Evolutionary conservation across 2,888 invertebrate species (phyloP).

Genomic region (Stenodema calcarata): DNA sequence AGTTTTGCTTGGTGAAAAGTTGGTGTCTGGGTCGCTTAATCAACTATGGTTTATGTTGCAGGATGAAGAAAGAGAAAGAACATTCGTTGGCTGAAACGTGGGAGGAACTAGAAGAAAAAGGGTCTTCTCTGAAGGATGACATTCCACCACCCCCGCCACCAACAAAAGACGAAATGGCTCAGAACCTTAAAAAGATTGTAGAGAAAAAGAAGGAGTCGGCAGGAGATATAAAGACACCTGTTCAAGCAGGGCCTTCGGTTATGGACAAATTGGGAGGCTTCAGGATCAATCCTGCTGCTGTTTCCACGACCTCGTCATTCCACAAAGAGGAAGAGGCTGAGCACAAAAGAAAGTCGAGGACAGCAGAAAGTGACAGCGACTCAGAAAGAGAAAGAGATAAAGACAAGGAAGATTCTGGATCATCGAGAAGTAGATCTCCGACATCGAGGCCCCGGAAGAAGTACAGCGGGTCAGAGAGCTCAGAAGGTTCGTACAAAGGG

Average conservation of each 20-base stretch:
- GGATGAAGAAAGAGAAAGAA: conserved; percentile 65
- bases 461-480: conserved; percentile 55
- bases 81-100: conserved; percentile 62
- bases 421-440: conserved; percentile 56
- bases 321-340: conserved; percentile 45
- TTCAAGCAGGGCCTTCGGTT: conserved; percentile 44
- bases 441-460: conserved; percentile 54
- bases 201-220: conserved; percentile 56
- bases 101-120: conserved; percentile 62
- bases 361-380: conserved; percentile 49
- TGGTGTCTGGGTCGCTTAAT: too few species aligned
- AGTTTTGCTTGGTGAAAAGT: too few species aligned
- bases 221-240: conserved; percentile 9
- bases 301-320: conserved; percentile 1
- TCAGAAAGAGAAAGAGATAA: conserved; percentile 41
- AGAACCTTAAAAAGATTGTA: conserved; percentile 54
- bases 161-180: conserved; percentile 54
- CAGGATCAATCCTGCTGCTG: conserved; percentile 55
- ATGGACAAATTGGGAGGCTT: conserved; percentile 56
- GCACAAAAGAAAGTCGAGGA: conserved; percentile 35
- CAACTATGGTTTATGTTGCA: background rate
- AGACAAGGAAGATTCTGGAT: conserved; percentile 42
- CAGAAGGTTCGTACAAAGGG: conserved; percentile 53
- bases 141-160: conserved; percentile 49
- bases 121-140: conserved; percentile 57